These are phyloP conservation scores for Natator depressus DNA, from an alignment of 2,113 vertebrate species.

Conservation along the genomic window DNA sequence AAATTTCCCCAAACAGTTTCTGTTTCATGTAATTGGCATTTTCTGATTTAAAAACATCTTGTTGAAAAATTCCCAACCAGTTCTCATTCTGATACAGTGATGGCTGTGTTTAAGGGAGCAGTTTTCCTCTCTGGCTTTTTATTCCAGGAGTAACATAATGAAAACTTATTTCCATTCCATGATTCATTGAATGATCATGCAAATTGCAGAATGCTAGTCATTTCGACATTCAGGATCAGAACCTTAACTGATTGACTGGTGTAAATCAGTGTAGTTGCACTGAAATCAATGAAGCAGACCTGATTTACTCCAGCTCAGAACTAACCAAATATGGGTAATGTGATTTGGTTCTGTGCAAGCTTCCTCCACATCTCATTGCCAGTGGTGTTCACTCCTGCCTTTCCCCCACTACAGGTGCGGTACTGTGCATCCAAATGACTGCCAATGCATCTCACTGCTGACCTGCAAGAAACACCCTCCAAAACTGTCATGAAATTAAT, in stretches of 20 bases:
- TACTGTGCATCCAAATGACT: background rate
- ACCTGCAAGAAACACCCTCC: background rate
- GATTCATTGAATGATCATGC: background rate
- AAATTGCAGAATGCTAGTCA: background rate
- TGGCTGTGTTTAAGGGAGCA: background rate
- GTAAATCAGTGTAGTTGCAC: background rate
- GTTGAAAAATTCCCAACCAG: background rate
- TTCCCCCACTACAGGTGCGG: background rate
- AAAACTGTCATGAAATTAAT: background rate
- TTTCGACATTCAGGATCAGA: background rate
- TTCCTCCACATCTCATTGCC: background rate
- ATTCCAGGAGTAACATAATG: background rate
- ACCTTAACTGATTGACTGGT: background rate
- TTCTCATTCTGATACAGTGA: background rate
- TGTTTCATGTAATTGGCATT: background rate
- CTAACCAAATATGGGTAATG: background rate
- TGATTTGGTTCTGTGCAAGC: background rate
- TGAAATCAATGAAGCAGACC: background rate
- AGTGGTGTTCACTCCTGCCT: background rate
- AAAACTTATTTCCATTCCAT: background rate
- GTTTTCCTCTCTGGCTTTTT: background rate
- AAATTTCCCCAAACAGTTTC: background rate
- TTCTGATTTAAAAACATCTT: background rate
- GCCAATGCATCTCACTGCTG: background rate
- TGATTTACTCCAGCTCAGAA: background rate